Evolutionary conservation across 2,888 invertebrate genomes (phyloP).

Genomic region (Lysandra coridon): DNA sequence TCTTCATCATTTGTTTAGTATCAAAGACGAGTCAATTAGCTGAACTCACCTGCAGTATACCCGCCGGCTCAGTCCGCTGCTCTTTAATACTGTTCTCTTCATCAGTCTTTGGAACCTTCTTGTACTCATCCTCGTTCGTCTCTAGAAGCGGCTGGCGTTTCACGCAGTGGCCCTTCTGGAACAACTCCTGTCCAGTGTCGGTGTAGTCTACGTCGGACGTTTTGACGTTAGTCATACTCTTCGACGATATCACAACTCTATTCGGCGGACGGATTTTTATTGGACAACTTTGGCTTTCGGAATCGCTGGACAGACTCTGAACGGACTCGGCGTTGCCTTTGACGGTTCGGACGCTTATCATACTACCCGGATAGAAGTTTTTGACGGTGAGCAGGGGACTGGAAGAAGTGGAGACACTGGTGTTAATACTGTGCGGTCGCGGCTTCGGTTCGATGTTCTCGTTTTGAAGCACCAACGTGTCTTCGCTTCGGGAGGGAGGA

Average conservation of each 20-base stretch:
- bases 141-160: conserved; percentile 76
- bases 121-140: conserved; percentile 71
- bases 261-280: conserved; percentile 78
- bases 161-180: conserved; percentile 59
- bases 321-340: conserved; percentile 83
- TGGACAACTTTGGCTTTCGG: conserved; percentile 80
- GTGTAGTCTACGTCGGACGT: conserved; percentile 71
- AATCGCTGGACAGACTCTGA: conserved; percentile 84
- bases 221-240: conserved; percentile 83
- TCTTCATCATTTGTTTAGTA: no score
- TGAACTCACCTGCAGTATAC: conserved; percentile 82
- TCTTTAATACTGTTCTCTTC: conserved; percentile 56
- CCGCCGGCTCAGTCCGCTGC: conserved; percentile 68
- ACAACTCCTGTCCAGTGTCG: conserved; percentile 67
- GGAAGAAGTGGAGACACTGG: conserved; percentile 84
- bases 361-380: conserved; percentile 81
- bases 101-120: conserved; percentile 77
- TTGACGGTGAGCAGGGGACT: conserved; percentile 85
- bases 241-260: conserved; percentile 76
- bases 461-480: conserved; percentile 82
- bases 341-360: conserved; percentile 82
- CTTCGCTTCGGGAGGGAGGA: conserved; percentile 90
- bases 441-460: conserved; percentile 71
- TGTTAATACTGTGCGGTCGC: conserved; percentile 79
- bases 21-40: no score